Evolutionary conservation across 92 coral and sea anemone species (phyloP), one percentile per base, ranked within the genome.

Genomic region (Phenganax subtilis): DNA sequence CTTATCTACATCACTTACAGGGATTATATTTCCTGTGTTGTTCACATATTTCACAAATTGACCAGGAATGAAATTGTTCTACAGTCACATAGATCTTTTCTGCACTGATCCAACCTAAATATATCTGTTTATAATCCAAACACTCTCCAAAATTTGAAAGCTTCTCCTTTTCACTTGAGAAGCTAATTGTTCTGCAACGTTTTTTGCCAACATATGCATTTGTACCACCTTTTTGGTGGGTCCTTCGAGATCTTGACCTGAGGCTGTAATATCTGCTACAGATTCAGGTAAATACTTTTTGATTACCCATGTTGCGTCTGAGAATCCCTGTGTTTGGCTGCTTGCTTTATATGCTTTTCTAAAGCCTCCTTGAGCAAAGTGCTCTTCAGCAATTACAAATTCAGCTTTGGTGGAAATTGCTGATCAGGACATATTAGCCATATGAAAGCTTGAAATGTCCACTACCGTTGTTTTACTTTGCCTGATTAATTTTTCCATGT

Each of bases 21-120:
- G 47, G 47, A 37, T 37, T 37, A 37, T 37, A 37, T 83, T 68
- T 65, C 93, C 91, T 57, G 75, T 88, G 82, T 91, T 91, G 85
- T 91, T 91, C 2, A 91, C 67, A 72, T 58, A 88, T 78, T 91
- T 88, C 37, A 71, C 75, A 75, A 86, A 88, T 9, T 85, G 61
- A 14, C 91, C 96, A 61, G 70, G 53, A 20, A 89, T 85, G 54
- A 91, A 20, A 91, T 54, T 89, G 87, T 68, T 91, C 90, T 28
- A 91, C 86, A 30, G 96, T 91, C n/a, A 91, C 85, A 86, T 52
- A 79, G 16, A 44, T 66, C 20, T 10, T 63, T 73, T 91, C 90
- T 52, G 69, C 84, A 63, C 82, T 84, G 25, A 53, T 64, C 58
- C 82, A 77, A 15, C 93, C 87, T 27, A 80, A 81, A 71, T 66